Percentiles rank a stretch among this genome's conserved stretches.
phyloP scores from a whole-genome alignment of 2,113 vertebrate species.

The Nannospalax galili region DNA sequence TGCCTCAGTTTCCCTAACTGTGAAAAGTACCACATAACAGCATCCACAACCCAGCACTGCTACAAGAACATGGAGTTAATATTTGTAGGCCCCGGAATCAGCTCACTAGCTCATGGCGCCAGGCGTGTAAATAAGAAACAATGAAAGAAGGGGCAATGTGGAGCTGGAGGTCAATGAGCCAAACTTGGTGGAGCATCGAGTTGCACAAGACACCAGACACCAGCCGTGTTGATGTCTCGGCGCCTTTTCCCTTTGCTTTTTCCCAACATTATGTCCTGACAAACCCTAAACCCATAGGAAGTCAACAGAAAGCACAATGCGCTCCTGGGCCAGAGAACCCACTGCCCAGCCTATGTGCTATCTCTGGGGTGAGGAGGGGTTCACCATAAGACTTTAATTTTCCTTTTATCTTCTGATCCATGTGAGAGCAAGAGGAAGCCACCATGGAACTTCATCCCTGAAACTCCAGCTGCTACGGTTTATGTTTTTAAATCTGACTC shows the following conservation, averaged over 20 bases:
- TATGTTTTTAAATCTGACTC: background rate
- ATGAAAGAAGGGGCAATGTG: rapidly evolving
- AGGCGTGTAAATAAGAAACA: background rate
- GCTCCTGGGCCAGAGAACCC: background rate
- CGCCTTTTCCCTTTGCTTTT: background rate
- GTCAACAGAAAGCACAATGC: background rate
- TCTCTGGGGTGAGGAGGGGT: background rate
- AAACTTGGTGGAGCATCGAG: rapidly evolving
- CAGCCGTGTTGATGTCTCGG: background rate
- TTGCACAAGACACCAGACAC: rapidly evolving
- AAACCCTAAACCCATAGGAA: background rate
- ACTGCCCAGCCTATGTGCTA: rapidly evolving
- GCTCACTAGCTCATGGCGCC: background rate
- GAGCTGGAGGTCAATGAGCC: background rate
- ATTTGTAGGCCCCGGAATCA: background rate
- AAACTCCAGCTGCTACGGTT: background rate
- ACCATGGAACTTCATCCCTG: background rate
- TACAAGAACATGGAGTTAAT: background rate
- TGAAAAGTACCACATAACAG: rapidly evolving
- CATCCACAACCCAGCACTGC: background rate
- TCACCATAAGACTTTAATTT: background rate
- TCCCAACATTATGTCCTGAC: background rate
- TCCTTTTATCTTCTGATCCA: background rate
- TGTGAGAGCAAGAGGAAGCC: background rate
- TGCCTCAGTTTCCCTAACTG: background rate